A percentile compares a stretch with the other conserved stretches of the same genome.
Evolutionary conservation across 2,888 invertebrate genomes (phyloP).

Genomic region (Drosophila kuntzei): DNA sequence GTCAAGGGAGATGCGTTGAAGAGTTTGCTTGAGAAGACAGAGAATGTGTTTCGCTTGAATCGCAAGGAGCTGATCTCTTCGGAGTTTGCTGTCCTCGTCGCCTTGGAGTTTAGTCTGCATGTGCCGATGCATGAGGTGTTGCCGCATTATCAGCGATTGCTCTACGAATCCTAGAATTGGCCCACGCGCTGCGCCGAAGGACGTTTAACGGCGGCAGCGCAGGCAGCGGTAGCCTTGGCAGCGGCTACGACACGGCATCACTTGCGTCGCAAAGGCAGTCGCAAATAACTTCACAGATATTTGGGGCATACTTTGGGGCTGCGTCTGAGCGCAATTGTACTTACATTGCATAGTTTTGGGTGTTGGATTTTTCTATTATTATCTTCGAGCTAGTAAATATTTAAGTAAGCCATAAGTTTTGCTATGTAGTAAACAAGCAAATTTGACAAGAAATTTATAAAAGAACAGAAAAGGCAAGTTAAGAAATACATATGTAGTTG

Average conservation of each 20-base stretch:
- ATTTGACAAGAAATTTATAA: conserved; percentile 48
- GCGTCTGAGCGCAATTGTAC: conserved; percentile 24
- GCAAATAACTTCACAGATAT: conserved; percentile 55
- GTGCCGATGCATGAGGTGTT: conserved; percentile 96
- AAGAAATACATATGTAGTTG: conserved; percentile 29
- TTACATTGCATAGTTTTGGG: conserved; percentile 45
- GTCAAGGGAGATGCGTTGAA: conserved; percentile 96
- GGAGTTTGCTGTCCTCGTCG: conserved; percentile 97
- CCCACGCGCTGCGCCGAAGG: conserved; percentile 81
- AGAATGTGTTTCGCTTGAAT: conserved; percentile 95
- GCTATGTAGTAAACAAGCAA: conserved; percentile 26
- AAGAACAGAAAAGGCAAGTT: conserved; percentile 24
- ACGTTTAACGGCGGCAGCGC: conserved; percentile 79
- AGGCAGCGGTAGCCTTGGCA: conserved; percentile 63
- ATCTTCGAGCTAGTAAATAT: conserved; percentile 24
- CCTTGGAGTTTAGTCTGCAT: conserved; percentile 97
- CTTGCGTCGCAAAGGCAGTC: conserved; percentile 76
- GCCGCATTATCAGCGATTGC: conserved; percentile 97
- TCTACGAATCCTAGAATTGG: conserved; percentile 94
- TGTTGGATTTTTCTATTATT: conserved; percentile 31
- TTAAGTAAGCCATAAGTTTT: conserved; percentile 27
- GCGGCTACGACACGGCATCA: conserved; percentile 71
- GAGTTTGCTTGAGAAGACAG: conserved; percentile 96
- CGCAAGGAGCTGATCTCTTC: conserved; percentile 95
- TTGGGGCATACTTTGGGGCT: conserved; percentile 48